Evolutionary conservation across 1,140 invertebrate genomes (phyloP), one percentile per base, ranked within the genome.

Genomic region (Drosophila tropicalis): DNA sequence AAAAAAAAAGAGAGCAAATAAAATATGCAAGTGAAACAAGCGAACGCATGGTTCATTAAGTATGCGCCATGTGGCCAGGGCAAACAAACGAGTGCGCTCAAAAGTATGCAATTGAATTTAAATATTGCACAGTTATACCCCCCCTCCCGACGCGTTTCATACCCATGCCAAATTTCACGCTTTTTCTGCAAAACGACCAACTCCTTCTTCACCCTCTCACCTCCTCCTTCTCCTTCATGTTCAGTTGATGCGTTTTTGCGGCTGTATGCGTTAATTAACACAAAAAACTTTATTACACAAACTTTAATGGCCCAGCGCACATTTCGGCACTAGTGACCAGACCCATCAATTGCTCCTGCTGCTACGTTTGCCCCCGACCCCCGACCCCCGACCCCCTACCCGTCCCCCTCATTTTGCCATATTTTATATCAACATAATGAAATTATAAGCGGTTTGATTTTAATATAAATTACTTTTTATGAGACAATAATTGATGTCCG

Each of bases 71-170:
- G 84, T 72, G 70, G 79, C 83, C 68, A 65, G 55, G 55, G 56
- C 63, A 79, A 77, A 72, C 81, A 77, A 70, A 70, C 75, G 70
- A 77, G 72, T 77, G 68, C 78, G 79, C 84, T 83, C 60, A 44
- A 87, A 87, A 89, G 76, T 81, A 72, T 89, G 81, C 84, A 89
- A 89, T 89, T 89, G 84, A 89, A 89, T 89, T 89, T 89, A 87
- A 87, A 87, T 87, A 89, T 87, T 84, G 84, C 85, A 87, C 44
- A 89, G 84, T 73, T 76, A 67, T 47, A 25, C 22, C 19, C 22
- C 0, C 69, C 67, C 63, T 58, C 57, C 51, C n/a, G 7, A 6
- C 15, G 7, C n/a, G 4, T 6, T n/a, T 15, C 41, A 5, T 7
- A 2, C n/a, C n/a, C 41, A 2, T 6, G n/a, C n/a, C 41, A 15